These are phyloP conservation scores for Cercopithecus diana DNA, from an alignment of 2,797 vertebrate species.

Conservation along the genomic window DNA sequence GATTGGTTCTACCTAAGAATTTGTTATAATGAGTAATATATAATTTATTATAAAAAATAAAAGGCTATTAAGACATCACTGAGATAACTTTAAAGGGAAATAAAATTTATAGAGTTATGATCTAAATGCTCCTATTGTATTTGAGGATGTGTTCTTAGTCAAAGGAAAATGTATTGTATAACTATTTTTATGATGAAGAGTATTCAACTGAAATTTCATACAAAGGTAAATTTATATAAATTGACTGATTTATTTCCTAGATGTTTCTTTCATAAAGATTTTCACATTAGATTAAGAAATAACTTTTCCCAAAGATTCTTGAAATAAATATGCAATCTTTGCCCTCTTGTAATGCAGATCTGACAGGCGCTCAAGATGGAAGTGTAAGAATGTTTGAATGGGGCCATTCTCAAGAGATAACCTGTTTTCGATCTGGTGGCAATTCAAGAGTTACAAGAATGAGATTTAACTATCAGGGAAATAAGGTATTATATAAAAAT, in stretches of 20 bases:
- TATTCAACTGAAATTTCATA: conserved; percentile 45
- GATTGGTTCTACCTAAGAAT: conserved; percentile 16
- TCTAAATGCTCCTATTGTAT: conserved; percentile 31
- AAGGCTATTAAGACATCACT: background rate
- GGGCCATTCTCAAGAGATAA: conserved; percentile 98
- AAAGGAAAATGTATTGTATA: conserved; percentile 1
- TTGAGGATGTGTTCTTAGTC: conserved; percentile 21
- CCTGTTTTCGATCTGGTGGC: conserved; percentile 95
- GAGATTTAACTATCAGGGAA: conserved; percentile 98
- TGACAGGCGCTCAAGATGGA: conserved; percentile 98
- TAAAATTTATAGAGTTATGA: background rate
- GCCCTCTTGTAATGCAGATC: conserved; percentile 86
- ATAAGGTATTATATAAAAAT: conserved; percentile 90
- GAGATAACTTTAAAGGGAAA: conserved; percentile 46
- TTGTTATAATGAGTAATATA: background rate
- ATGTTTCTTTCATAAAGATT: conserved; percentile 33
- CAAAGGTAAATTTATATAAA: conserved; percentile 46
- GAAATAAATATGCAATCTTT: conserved; percentile 28
- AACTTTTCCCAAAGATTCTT: background rate
- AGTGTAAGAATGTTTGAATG: conserved; percentile 99
- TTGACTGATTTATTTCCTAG: background rate
- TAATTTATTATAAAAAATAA: conserved; percentile 27
- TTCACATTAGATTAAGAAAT: conserved; percentile 26
- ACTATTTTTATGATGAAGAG: background rate
- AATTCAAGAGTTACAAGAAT: conserved; percentile 97